These are phyloP conservation scores for Apotomis capreana DNA, from an alignment of 2,888 invertebrate genomes.

Conservation along the genomic window DNA sequence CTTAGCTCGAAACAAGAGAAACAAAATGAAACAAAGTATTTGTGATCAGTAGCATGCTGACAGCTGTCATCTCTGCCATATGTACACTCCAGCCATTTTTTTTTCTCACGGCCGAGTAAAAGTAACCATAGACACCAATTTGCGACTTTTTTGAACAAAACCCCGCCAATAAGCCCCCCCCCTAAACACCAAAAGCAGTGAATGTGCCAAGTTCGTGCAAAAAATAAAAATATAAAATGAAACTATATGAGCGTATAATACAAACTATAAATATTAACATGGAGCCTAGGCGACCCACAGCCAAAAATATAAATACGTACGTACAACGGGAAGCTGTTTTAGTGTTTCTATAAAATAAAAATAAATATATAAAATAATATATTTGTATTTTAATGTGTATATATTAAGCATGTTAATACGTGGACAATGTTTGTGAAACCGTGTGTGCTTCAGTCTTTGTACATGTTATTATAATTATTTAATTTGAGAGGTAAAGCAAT, in stretches of 20 bases:
- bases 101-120: neutral
- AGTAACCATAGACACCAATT: neutral
- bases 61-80: neutral
- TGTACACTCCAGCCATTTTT: neutral
- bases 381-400: conserved; percentile 13
- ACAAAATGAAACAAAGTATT: neutral
- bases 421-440: conserved; percentile 20
- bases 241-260: conserved; percentile 42
- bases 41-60: neutral
- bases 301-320: conserved; percentile 42
- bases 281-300: conserved; percentile 44
- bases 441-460: conserved; percentile 31
- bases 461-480: neutral
- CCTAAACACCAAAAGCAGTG: conserved; percentile 52
- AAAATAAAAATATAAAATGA: conserved; percentile 45
- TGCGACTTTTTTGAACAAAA: conserved; percentile 4
- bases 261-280: conserved; percentile 47
- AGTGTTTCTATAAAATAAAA: conserved; percentile 48
- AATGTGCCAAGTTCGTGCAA: conserved; percentile 64
- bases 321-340: conserved; percentile 48
- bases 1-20: too few species aligned
- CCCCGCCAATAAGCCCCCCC: conserved; percentile 25
- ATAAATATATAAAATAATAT: conserved; percentile 37
- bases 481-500: neutral
- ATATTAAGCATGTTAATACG: conserved; percentile 18